Percentiles rank a stretch among this genome's conserved stretches.
Conservation (phyloP, 2,888 invertebrate genomes). For the Pinctada fucata region DNA sequence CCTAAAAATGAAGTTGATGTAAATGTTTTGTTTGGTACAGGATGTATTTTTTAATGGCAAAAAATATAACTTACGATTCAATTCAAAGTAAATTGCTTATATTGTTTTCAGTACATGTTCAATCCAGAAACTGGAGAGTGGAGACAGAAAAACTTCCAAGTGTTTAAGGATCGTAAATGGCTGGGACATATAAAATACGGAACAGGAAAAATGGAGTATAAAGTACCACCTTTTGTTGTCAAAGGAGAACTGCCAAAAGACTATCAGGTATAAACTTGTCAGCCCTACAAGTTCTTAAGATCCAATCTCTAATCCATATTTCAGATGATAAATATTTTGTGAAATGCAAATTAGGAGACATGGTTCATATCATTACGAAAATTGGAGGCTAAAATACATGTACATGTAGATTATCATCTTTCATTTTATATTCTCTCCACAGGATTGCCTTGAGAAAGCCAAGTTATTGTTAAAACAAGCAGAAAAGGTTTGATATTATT, state of each 20-base stretch:
- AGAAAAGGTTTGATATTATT: slow-evolving; percentile 60
- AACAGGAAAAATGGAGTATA: slow-evolving; percentile 86
- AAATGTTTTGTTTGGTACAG: too few species aligned
- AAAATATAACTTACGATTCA: too few species aligned
- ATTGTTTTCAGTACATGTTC: slow-evolving; percentile 84
- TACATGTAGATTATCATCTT: too few species aligned
- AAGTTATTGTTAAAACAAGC: slow-evolving; percentile 87
- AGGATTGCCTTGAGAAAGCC: slow-evolving; percentile 88
- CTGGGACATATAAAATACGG: slow-evolving; percentile 86
- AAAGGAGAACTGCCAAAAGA: slow-evolving; percentile 79
- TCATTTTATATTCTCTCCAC: slow-evolving; percentile 57
- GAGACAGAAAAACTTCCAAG: slow-evolving; percentile 87
- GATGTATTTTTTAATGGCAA: too few species aligned
- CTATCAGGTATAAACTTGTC: slow-evolving; percentile 63
- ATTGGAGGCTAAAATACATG: too few species aligned
- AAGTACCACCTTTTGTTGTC: slow-evolving; percentile 52
- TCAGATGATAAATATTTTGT: too few species aligned
- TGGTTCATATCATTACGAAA: too few species aligned
- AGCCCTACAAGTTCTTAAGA: too few species aligned
- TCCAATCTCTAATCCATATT: too few species aligned
- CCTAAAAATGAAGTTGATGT: too few species aligned
- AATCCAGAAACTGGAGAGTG: slow-evolving; percentile 93
- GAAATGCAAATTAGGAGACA: too few species aligned
- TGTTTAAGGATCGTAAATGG: slow-evolving; percentile 89
- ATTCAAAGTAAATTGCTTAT: too few species aligned